phyloP scores from a whole-genome alignment of 2,888 invertebrate genomes.

The Ennomos quercinarius region DNA sequence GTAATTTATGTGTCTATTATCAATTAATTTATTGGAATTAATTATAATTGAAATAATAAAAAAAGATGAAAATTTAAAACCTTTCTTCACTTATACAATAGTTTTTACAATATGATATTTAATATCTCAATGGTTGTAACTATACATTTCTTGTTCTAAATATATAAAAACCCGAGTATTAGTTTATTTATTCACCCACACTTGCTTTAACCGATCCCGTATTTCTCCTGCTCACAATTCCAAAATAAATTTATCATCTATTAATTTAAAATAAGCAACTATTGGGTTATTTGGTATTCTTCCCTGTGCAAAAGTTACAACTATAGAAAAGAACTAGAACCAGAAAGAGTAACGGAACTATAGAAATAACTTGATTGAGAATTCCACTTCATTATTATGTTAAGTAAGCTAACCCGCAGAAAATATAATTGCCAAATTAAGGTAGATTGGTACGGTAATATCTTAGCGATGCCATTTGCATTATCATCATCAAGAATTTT shows the following conservation, averaged over 20 bases:
- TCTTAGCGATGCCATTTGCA: too few species aligned
- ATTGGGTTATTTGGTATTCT: constrained; percentile 21
- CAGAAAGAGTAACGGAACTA: too few species aligned
- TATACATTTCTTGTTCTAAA: constrained; percentile 87
- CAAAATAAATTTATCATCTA: constrained; percentile 2
- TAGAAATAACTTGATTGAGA: too few species aligned
- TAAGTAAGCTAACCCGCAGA: too few species aligned
- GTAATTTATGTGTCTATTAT: constrained; percentile 85
- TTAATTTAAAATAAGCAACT: constrained; percentile 16
- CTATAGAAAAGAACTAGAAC: not conserved
- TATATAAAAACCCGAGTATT: constrained; percentile 80
- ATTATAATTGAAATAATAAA: constrained; percentile 77
- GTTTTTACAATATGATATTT: constrained; percentile 86
- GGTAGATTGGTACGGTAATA: too few species aligned
- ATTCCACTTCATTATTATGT: too few species aligned
- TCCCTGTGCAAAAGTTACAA: constrained; percentile 5
- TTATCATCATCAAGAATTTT: too few species aligned
- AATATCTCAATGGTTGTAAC: constrained; percentile 87
- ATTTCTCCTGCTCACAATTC: constrained; percentile 7
- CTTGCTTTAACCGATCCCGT: constrained; percentile 10
- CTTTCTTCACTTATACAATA: constrained; percentile 85
- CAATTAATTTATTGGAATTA: constrained; percentile 83
- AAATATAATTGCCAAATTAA: too few species aligned
- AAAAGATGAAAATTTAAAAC: constrained; percentile 82
- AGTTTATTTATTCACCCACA: constrained; percentile 49